These are phyloP conservation scores for Notamacropus eugenii DNA, from an alignment of 2,797 vertebrate genomes.

Conservation along the genomic window DNA sequence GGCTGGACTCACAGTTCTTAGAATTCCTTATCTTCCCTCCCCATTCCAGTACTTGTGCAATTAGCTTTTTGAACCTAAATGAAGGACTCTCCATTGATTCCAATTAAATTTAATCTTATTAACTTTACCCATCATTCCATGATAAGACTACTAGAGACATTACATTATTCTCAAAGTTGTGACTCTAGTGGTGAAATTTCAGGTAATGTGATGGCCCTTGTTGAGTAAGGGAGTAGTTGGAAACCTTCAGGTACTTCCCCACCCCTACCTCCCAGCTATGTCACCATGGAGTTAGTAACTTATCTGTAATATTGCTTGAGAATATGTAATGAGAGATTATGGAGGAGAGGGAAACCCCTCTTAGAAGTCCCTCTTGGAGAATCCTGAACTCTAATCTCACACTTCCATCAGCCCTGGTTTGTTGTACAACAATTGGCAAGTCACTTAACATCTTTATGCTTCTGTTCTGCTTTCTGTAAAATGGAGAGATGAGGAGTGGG, in stretches of 20 bases:
- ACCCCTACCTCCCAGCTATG: background rate
- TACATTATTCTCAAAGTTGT: background rate
- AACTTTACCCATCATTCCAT: background rate
- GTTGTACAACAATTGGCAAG: background rate
- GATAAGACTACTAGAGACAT: background rate
- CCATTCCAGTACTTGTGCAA: background rate
- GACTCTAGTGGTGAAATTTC: background rate
- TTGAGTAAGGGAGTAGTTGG: background rate
- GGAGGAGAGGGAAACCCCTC: background rate
- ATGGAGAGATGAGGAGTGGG: background rate
- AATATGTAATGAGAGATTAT: background rate
- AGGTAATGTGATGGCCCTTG: background rate
- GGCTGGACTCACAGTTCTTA: background rate
- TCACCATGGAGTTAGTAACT: background rate
- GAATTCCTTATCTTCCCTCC: background rate
- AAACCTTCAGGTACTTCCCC: background rate
- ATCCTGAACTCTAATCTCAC: background rate
- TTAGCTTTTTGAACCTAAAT: background rate
- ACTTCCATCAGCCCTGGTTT: background rate
- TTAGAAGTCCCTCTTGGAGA: background rate
- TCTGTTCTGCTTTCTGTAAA: background rate
- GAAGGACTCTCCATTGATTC: background rate
- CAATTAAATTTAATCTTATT: background rate
- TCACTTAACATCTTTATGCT: background rate
- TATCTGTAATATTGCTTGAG: background rate